These are phyloP conservation scores for Euborellia annulipes DNA, from an alignment of 1,140 invertebrate genomes.

Conservation along the genomic window DNA sequence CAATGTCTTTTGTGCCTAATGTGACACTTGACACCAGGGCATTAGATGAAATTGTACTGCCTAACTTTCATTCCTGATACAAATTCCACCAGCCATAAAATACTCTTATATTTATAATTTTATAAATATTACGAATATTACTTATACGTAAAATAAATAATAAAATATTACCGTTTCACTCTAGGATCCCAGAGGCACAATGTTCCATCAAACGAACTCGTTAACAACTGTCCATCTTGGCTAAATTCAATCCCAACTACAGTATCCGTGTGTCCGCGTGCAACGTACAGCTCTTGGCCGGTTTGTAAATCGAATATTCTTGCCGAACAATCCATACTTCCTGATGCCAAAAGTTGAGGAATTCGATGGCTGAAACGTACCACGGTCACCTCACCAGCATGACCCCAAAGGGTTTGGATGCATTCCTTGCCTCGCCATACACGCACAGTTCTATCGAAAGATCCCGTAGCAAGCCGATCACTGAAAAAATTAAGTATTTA, in stretches of 20 bases:
- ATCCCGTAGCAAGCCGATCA: conserved; percentile 57
- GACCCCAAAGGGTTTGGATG: conserved; percentile 50
- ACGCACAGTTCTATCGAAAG: conserved; percentile 62
- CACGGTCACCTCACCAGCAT: conserved; percentile 54
- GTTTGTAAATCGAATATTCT: conserved; percentile 50
- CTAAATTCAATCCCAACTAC: conserved; percentile 57
- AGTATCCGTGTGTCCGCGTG: conserved; percentile 52
- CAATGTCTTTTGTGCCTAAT: too few relatives aligned
- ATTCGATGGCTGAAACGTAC: conserved; percentile 45
- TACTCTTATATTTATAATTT: too few relatives aligned
- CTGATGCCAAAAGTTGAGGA: conserved; percentile 43
- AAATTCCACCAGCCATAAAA: too few relatives aligned
- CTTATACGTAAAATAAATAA: conserved; percentile 6
- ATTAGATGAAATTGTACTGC: too few relatives aligned
- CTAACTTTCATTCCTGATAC: too few relatives aligned
- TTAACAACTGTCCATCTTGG: conserved; percentile 49
- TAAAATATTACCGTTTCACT: conserved; percentile 35
- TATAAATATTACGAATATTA: too few relatives aligned
- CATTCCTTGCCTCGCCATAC: conserved; percentile 56
- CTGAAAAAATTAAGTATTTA: conserved; percentile 38
- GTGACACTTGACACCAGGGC: too few relatives aligned
- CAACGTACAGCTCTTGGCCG: conserved; percentile 20
- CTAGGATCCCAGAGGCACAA: conserved; percentile 59
- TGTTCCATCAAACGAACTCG: conserved; percentile 63
- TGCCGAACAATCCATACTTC: conserved; percentile 57